Evolutionary conservation across 2,797 vertebrate species (phyloP), one percentile per base, ranked within the genome.

Genomic region (Tapirus indicus): DNA sequence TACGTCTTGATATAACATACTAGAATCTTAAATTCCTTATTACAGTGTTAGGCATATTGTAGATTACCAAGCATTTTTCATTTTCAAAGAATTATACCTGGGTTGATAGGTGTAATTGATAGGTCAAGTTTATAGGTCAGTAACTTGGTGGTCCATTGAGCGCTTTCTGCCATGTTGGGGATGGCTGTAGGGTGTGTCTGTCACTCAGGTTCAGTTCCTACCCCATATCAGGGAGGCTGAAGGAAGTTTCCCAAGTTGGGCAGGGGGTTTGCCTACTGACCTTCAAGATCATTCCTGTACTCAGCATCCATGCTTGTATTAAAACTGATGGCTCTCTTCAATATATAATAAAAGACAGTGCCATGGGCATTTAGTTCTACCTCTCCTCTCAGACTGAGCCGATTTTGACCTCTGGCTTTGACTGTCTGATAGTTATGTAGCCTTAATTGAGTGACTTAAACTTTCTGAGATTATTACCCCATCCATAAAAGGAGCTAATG

Each of bases 31-130:
- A 75, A 56, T 82, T 60, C 62, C 9, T 88, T 47, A 38, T 25
- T 17, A 5, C 5, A n/a, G 47, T 13, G 29, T 21, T 72, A 85
- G 35, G 25, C 54, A 64, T 83, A 44, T 32, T 71, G 8, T 54
- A 74, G 58, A n/a, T 52, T 16, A 52, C 35, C 20, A 78, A 38
- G 9, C 52, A 27, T 47, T 66, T 79, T 93, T 79, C 41, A 69
- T 90, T 83, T 96, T 84, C 14, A 93, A 54, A 54, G 62, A 84
- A 93, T 88, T 18, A 66, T 16, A 79, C 29, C 41, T 68, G 60
- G 62, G 60, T 56, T 82, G n/a, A 20, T 38, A 69, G 5, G 2
- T 69, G 18, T 38, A 47, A 47, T 11, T 47, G 47, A 47, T 47
- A 47, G 47, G 47, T 47, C 47, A 47, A 47, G 47, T 47, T 11